phyloP scores from a whole-genome alignment of 1,140 invertebrate species.

The Bombus waltoni region DNA sequence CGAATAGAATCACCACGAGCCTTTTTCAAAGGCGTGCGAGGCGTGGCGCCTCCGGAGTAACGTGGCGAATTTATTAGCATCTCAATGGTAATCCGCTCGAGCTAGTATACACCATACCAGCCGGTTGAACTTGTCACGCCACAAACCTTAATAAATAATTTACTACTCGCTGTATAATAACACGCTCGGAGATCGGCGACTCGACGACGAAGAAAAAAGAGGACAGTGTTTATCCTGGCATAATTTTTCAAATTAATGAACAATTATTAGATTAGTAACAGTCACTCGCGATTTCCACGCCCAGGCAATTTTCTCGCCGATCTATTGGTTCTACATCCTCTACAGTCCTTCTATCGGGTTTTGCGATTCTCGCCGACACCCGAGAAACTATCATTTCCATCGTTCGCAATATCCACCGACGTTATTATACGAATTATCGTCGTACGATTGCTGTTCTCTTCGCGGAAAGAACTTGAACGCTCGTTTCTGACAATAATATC shows the following conservation, averaged over 20 bases:
- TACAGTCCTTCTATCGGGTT: neutral
- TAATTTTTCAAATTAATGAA: neutral
- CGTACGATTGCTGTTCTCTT: neutral
- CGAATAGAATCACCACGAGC: neutral
- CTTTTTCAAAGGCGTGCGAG: constrained; percentile 31
- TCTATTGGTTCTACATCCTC: too few species aligned
- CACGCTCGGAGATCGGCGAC: neutral
- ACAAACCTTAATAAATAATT: constrained; percentile 53
- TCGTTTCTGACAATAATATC: too few species aligned
- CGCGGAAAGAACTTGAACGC: too few species aligned
- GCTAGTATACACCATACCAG: constrained; percentile 7
- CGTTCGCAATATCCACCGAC: neutral
- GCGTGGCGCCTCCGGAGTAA: constrained; percentile 13
- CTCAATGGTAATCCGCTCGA: constrained; percentile 51
- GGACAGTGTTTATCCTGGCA: too few species aligned
- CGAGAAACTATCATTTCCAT: constrained; percentile 1
- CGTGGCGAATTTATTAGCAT: constrained; percentile 60
- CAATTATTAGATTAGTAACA: neutral
- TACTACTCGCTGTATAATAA: neutral
- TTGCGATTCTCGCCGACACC: neutral
- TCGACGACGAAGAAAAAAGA: neutral
- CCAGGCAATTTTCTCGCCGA: neutral
- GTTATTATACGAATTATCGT: neutral
- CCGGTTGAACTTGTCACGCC: neutral
- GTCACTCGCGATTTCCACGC: neutral